Conservation (phyloP, 1,140 invertebrate species). For the Drosophila subobscura region DNA sequence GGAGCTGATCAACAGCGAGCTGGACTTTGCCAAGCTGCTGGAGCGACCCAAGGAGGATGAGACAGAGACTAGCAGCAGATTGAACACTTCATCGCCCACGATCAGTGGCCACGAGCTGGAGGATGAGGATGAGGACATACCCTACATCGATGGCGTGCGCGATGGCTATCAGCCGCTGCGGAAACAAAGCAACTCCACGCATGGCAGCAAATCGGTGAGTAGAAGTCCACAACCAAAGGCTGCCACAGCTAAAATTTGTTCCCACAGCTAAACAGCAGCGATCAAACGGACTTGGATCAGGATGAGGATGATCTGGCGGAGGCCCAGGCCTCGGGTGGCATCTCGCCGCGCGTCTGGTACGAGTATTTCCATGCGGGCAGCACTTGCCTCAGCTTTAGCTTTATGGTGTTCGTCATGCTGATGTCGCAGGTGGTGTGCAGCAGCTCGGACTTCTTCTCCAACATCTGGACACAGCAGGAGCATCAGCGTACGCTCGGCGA, state of each 20-base stretch:
- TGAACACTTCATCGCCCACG: slow-evolving; percentile 73
- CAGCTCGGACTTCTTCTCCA: slow-evolving; percentile 91
- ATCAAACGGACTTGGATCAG: slow-evolving; percentile 55
- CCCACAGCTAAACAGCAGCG: slow-evolving; percentile 43
- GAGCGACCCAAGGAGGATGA: slow-evolving; percentile 75
- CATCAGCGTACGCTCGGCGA: slow-evolving; percentile 66
- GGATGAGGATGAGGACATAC: slow-evolving; percentile 83
- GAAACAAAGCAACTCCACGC: slow-evolving; percentile 59
- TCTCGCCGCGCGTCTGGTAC: slow-evolving; percentile 86
- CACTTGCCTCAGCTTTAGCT: slow-evolving; percentile 85
- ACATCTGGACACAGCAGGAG: slow-evolving; percentile 88
- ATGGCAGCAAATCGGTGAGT: slow-evolving; percentile 73
- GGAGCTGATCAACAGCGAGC: slow-evolving; percentile 84
- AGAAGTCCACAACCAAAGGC: background rate
- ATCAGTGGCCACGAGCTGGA: slow-evolving; percentile 46
- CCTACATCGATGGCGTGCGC: slow-evolving; percentile 76
- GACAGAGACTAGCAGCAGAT: slow-evolving; percentile 27
- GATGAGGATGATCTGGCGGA: slow-evolving; percentile 84
- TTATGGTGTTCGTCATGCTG: slow-evolving; percentile 86
- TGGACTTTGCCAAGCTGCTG: slow-evolving; percentile 86
- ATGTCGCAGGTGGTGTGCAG: slow-evolving; percentile 89
- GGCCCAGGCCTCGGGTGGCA: slow-evolving; percentile 85
- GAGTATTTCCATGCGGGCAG: slow-evolving; percentile 89
- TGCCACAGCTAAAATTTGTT: background rate
- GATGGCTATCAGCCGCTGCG: slow-evolving; percentile 71